These are phyloP conservation scores for Ceuthmochares aereus DNA, from an alignment of 2,113 vertebrate species.

Conservation along the genomic window DNA sequence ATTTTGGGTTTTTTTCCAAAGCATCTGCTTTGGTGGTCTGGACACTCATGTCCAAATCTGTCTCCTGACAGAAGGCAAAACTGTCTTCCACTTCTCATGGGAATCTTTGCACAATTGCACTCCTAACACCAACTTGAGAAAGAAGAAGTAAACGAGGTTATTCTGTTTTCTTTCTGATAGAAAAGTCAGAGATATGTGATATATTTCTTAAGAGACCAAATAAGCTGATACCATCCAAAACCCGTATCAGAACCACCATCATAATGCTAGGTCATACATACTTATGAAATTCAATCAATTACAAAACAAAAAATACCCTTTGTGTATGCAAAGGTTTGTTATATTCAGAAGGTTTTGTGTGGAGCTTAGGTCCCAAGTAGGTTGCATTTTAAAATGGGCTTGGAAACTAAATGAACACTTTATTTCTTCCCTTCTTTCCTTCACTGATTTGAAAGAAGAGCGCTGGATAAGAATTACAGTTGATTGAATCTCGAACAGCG, in stretches of 20 bases:
- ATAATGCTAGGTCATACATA: neutral
- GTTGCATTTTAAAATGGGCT: neutral
- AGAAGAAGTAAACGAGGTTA: neutral
- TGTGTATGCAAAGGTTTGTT: neutral
- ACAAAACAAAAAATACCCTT: neutral
- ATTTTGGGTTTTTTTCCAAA: neutral
- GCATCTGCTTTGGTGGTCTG: neutral
- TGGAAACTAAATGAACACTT: neutral
- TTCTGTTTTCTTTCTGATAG: neutral
- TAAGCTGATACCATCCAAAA: neutral
- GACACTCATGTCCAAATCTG: neutral
- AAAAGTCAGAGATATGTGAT: neutral
- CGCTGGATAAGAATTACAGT: conserved; percentile 56
- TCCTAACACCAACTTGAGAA: accelerated
- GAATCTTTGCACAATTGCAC: neutral
- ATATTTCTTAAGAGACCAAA: neutral
- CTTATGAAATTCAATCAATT: neutral
- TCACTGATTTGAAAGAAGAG: conserved; percentile 38
- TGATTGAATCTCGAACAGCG: conserved; percentile 59
- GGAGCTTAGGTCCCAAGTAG: neutral
- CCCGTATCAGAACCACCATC: neutral
- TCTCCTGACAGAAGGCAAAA: neutral
- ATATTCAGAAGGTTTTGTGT: neutral
- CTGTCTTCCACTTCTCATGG: neutral
- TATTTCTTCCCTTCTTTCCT: neutral